Evolutionary conservation across 1,140 invertebrate species (phyloP), one percentile per base, ranked within the genome.

Genomic region (Ips nitidus): DNA sequence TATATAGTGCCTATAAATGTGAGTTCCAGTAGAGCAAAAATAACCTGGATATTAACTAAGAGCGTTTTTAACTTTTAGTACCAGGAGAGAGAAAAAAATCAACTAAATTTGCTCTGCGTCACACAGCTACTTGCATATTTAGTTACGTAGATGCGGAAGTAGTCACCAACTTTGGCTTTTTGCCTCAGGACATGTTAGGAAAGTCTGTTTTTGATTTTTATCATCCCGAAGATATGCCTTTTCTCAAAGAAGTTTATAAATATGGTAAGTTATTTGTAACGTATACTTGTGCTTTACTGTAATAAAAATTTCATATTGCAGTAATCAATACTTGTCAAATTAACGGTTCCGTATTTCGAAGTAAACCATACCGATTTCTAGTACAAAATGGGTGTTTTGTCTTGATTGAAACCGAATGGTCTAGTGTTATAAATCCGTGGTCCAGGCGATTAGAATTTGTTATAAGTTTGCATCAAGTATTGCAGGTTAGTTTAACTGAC

Each of bases 401-500:
- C 43, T 85, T 89, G 55, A 80, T 97, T 42, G 92, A 95, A 81
- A 96, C 94, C 0, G 93, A 97, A 80, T 98, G 94, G 94, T 93
- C 93, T 0, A 92, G 91, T 67, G 97, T 97, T 80, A 87, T 96
- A 41, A 97, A 97, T 86, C 95, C 95, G 0, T 98, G 95, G 95
- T 91, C 92, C 1, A 87, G 87, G 77, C 91, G 92, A 81, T 82
- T 98, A 60, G 95, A 98, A 77, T 95, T 97, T 83, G 89, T 98
- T 57, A 90, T 93, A 75, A 94, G 92, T 66, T 89, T 95, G 76
- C 94, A 98, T 83, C 84, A 87, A 62, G 88, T 98, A 2, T 77
- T 94, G 63, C 90, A 91, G 86, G 91, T 88, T 80, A 58, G 40
- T 41, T 3, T 53, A 22, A 22, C 22, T 22, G 22, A 22, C 45